phyloP scores from a whole-genome alignment of 2,888 invertebrate genomes.

The Phyllotreta cruciferae region DNA sequence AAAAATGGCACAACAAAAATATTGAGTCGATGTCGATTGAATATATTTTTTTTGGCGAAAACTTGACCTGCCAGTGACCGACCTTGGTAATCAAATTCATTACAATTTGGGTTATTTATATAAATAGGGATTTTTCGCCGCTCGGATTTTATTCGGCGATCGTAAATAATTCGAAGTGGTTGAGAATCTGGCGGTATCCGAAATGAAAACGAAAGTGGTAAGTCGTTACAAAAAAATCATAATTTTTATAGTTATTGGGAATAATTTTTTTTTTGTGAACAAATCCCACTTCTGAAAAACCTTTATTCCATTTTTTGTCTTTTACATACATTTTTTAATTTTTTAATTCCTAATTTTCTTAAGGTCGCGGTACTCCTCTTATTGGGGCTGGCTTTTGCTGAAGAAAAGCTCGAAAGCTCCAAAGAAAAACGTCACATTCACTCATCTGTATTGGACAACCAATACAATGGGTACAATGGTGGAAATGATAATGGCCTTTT shows the following conservation, averaged over 20 bases:
- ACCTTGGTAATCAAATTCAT: constrained; percentile 21
- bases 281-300: too few relatives aligned
- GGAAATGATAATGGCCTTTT: not conserved
- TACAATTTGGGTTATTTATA: constrained; percentile 14
- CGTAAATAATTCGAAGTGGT: not conserved
- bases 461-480: constrained; percentile 10
- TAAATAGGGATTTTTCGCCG: constrained; percentile 19
- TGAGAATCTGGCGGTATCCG: constrained; percentile 2
- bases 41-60: constrained; percentile 5
- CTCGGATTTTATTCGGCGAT: not conserved
- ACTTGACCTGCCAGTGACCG: constrained; percentile 26
- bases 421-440: constrained; percentile 5
- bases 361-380: constrained; percentile 1
- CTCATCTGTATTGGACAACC: not conserved
- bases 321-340: too few relatives aligned
- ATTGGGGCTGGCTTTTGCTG: not conserved
- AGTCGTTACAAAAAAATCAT: constrained; percentile 4
- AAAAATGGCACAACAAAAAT: too few relatives aligned
- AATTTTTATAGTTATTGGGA: not conserved
- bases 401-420: not conserved
- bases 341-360: not conserved
- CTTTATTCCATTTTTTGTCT: too few relatives aligned
- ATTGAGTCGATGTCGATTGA: too few relatives aligned
- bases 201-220: constrained; percentile 28
- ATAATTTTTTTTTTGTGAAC: too few relatives aligned